These are phyloP conservation scores for Austrofundulus limnaeus DNA, from an alignment of 2,113 vertebrate species.

Conservation along the genomic window DNA sequence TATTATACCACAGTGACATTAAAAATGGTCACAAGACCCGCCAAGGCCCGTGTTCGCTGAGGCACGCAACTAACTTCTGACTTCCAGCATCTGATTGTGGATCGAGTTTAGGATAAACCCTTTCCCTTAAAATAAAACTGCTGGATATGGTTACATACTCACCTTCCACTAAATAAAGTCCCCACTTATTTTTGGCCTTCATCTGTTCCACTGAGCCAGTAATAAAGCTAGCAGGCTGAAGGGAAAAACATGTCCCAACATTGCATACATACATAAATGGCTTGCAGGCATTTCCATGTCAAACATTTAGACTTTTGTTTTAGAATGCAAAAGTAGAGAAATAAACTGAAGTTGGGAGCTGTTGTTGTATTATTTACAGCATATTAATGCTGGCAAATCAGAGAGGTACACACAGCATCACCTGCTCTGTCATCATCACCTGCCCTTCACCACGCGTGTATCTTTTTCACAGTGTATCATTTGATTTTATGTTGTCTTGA, in stretches of 20 bases:
- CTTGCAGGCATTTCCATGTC: neutral
- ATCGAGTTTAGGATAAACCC: slow-evolving; percentile 67
- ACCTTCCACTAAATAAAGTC: slow-evolving; percentile 77
- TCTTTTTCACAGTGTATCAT: neutral
- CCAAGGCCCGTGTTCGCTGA: slow-evolving; percentile 21
- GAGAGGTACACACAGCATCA: neutral
- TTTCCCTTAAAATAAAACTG: slow-evolving; percentile 78
- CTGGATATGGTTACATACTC: slow-evolving; percentile 82
- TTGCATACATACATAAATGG: slow-evolving; percentile 25
- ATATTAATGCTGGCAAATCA: too few species aligned
- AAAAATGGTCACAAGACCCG: slow-evolving; percentile 74
- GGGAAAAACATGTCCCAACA: slow-evolving; percentile 33
- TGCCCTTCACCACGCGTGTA: slow-evolving; percentile 1
- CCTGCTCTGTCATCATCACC: slow-evolving; percentile 15
- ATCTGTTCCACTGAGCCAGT: slow-evolving; percentile 76
- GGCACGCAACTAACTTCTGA: slow-evolving; percentile 50
- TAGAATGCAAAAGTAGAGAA: slow-evolving; percentile 10
- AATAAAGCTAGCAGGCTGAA: slow-evolving; percentile 60
- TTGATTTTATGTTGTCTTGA: neutral
- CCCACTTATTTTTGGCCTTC: slow-evolving; percentile 72
- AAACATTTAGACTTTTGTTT: slow-evolving; percentile 10
- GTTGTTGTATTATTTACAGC: neutral
- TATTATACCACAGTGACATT: slow-evolving; percentile 78
- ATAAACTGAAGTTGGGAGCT: neutral
- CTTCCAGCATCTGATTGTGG: slow-evolving; percentile 67